Conservation (phyloP, 1,140 invertebrate genomes). For the Mesaphorura yosii region DNA sequence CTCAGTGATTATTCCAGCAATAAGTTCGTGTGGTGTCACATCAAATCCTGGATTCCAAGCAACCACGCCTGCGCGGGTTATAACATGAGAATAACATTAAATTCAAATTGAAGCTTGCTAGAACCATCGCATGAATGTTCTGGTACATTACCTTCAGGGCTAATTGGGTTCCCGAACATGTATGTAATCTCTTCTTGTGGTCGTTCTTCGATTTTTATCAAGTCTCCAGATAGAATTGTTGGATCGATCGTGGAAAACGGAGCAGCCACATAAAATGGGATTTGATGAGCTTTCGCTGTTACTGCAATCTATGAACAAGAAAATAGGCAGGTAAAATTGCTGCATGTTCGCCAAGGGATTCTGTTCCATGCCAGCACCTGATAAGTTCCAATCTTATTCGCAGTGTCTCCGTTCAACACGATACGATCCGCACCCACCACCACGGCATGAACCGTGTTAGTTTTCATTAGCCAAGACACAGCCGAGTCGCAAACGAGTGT, state of each 20-base stretch:
- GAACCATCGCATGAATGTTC: constrained; percentile 9
- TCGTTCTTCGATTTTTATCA: constrained; percentile 88
- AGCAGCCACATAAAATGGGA: constrained; percentile 93
- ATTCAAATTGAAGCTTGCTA: constrained; percentile 5
- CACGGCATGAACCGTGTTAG: constrained; percentile 61
- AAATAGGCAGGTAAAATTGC: constrained; percentile 1
- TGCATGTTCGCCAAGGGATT: not conserved
- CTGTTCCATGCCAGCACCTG: constrained; percentile 43
- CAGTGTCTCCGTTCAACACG: constrained; percentile 91
- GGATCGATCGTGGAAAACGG: constrained; percentile 86
- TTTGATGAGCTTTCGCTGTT: constrained; percentile 72
- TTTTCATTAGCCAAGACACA: constrained; percentile 79
- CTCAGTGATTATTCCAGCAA: constrained; percentile 91
- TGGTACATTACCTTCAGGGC: constrained; percentile 55
- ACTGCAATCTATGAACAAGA: constrained; percentile 61
- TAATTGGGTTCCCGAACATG: constrained; percentile 67
- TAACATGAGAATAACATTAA: constrained; percentile 5
- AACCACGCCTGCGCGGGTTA: constrained; percentile 61
- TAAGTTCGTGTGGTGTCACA: constrained; percentile 86
- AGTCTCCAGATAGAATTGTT: constrained; percentile 59
- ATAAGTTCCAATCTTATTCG: constrained; percentile 99
- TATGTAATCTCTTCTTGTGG: constrained; percentile 80
- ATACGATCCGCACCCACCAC: constrained; percentile 84
- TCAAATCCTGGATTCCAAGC: constrained; percentile 99
- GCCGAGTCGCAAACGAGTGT: constrained; percentile 91